These are phyloP conservation scores for Amazona ochrocephala DNA, from an alignment of 2,797 vertebrate species.

Conservation along the genomic window DNA sequence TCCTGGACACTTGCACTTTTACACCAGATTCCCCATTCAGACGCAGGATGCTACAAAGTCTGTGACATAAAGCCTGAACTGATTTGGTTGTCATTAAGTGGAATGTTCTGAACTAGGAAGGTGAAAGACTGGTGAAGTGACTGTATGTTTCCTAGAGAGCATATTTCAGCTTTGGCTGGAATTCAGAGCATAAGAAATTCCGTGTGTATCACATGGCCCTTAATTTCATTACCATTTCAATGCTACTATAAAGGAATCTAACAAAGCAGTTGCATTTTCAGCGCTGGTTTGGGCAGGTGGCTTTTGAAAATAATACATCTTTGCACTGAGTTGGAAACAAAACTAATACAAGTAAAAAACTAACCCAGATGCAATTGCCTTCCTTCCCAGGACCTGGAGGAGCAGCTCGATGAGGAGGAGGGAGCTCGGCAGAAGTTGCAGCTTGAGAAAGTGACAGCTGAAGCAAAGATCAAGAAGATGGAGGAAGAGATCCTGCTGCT, in stretches of 20 bases:
- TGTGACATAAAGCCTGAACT: neutral
- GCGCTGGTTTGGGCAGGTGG: neutral
- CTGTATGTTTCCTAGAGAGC: neutral
- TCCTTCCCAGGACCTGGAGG: constrained; percentile 88
- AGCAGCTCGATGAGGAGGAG: constrained; percentile 97
- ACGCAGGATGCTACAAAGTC: neutral
- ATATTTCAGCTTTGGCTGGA: neutral
- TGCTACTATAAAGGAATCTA: neutral
- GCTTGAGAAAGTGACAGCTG: constrained; percentile 96
- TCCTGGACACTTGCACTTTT: neutral
- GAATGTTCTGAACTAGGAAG: neutral
- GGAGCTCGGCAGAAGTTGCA: constrained; percentile 96
- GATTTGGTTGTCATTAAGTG: neutral
- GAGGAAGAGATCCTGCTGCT: constrained; percentile 94
- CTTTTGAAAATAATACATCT: neutral
- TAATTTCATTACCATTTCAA: neutral
- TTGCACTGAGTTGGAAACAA: neutral
- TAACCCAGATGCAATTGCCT: neutral
- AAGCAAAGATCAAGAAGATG: constrained; percentile 98
- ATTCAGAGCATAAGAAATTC: neutral
- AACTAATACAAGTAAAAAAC: neutral
- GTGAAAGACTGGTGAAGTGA: neutral
- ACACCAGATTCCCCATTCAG: neutral
- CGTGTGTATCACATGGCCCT: neutral
- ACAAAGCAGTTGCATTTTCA: neutral